Conservation (phyloP, 1,140 invertebrate species). For the Macrosteles quadrilineatus region DNA sequence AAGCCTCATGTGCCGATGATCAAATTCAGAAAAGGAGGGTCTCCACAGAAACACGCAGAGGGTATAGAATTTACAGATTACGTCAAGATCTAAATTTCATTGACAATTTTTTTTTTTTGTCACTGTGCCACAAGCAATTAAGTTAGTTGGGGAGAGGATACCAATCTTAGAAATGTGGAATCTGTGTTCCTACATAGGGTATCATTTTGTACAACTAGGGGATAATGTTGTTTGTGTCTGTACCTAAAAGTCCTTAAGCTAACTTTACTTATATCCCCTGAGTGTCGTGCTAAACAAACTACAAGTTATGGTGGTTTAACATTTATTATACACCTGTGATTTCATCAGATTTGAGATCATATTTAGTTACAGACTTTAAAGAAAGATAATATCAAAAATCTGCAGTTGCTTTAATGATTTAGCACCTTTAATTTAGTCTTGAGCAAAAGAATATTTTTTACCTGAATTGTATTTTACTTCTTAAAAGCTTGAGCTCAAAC, state of each 20-base stretch:
- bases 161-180: not conserved
- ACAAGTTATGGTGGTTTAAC: no score
- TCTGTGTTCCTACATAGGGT: not conserved
- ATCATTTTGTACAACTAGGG: not conserved
- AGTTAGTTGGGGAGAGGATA: not conserved
- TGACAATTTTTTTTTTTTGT: not conserved
- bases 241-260: no score
- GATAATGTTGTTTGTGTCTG: not conserved
- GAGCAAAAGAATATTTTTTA: not conserved
- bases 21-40: constrained; percentile 65
- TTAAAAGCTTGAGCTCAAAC: no score
- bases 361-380: not conserved
- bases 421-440: not conserved
- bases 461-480: not conserved
- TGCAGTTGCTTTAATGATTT: not conserved
- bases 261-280: no score
- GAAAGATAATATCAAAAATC: not conserved
- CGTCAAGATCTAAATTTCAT: not conserved
- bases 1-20: constrained; percentile 61
- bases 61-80: not conserved
- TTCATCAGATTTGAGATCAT: no score
- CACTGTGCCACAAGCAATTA: not conserved
- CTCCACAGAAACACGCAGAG: constrained; percentile 13
- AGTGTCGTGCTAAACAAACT: no score
- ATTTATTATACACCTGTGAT: no score